Base-by-base conservation (phyloP, 2,888 invertebrate genomes). In the Cantharis lateralis region DNA sequence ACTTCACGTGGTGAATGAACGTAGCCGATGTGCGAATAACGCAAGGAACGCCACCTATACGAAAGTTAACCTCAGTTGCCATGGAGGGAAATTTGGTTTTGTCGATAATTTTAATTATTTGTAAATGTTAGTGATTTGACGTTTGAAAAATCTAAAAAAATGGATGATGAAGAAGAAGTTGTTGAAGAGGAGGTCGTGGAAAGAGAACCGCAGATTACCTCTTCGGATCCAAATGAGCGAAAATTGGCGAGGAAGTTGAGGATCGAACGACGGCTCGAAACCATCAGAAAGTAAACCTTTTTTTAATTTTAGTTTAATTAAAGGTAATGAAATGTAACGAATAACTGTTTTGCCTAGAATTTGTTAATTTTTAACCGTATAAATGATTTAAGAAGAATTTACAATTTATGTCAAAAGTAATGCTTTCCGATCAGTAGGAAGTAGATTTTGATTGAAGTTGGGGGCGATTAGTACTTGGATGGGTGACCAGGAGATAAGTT, bases 241-340 rank as follows among this genome's bases (percentile, higher is more conserved):
- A 95, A 94, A 87, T 89, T 92, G 63, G 95, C 93, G 0, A 90
- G 95, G 75, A 89, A 91, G 77, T 86, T 93, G 70, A 90, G 95
- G 68, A 94, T 95, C 83, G 90, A 93, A 85, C 90, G 91, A 75
- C 89, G 93, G 78, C 88, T 90, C 79, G 92, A 92, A 76, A 91
- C 91, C n/a, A 84, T 91, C 20, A 90, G 91, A 86, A 91, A 89
- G 91, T 91, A 66, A 72, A 69, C 26, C 62, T 20, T 72, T 63
- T 66, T 64, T 64, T 15, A 1, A 24, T 24, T 28, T 0, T 28
- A 28, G 11, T 28, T n/a, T 28, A 10, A 28, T 11, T 28, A 10
- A 11, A 11, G 28, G 11, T 28, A 0, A 28, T 1, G 10, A 28
- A 28, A 28, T 28, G 11, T 11, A 28, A 11, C 0, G 3, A 28